Conservation (phyloP, 1,140 invertebrate genomes). For the Drosophila orena region DNA sequence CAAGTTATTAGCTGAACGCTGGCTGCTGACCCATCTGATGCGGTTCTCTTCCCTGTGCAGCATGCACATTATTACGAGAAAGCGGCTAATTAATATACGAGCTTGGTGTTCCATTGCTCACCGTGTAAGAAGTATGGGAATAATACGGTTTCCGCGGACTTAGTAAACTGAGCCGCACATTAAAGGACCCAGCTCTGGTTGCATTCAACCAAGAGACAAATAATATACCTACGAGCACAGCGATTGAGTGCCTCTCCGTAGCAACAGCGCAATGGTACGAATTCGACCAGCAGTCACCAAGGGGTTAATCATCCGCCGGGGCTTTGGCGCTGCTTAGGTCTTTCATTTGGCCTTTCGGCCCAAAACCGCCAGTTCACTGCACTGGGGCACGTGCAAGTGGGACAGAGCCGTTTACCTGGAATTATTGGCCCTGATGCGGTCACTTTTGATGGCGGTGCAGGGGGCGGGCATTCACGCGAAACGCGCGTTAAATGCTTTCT, state of each 20-base stretch:
- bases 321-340: conserved; percentile 1
- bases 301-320: conserved; percentile 20
- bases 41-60: not conserved
- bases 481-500: conserved; percentile 66
- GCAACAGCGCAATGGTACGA: too few relatives aligned
- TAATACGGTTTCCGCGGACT: too few relatives aligned
- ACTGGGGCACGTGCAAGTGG: conserved; percentile 19
- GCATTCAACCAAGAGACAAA: too few relatives aligned
- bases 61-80: too few relatives aligned
- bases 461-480: conserved; percentile 59
- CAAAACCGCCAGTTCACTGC: conserved; percentile 28
- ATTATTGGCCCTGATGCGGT: conserved; percentile 28
- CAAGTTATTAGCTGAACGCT: conserved; percentile 1
- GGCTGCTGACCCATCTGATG: not conserved
- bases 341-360: not conserved
- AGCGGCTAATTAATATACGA: too few relatives aligned
- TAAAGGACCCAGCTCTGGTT: too few relatives aligned
- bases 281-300: not conserved
- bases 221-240: too few relatives aligned
- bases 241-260: too few relatives aligned
- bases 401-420: conserved; percentile 18
- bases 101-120: too few relatives aligned
- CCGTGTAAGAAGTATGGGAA: too few relatives aligned
- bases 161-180: not conserved
- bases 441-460: conserved; percentile 14